Evolutionary conservation across 1,140 invertebrate genomes (phyloP).

Genomic region (Gonioctena quinquepunctata): DNA sequence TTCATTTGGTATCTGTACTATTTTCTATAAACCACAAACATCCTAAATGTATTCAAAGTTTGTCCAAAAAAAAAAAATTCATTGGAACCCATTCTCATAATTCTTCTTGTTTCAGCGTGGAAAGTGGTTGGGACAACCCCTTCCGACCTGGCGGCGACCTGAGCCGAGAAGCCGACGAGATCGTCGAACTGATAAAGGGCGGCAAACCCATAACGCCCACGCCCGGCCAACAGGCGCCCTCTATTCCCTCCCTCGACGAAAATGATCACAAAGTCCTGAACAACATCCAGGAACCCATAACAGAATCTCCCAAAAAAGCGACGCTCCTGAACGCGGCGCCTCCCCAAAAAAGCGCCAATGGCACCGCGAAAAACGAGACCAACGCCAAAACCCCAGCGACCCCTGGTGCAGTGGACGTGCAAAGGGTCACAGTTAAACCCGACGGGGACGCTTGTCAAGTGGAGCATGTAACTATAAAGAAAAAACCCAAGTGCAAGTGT

Average conservation of each 20-base stretch:
- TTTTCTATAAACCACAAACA: no score
- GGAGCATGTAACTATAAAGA: constrained; percentile 84
- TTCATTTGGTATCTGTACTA: no score
- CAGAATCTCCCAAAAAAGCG: constrained; percentile 44
- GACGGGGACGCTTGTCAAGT: constrained; percentile 76
- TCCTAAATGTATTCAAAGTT: no score
- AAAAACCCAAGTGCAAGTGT: constrained; percentile 89
- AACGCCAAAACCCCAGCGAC: constrained; percentile 45
- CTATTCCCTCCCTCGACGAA: constrained; percentile 38
- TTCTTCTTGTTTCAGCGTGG: constrained; percentile 71
- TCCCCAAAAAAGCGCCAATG: constrained; percentile 41
- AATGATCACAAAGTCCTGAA: constrained; percentile 35
- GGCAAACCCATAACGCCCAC: constrained; percentile 82
- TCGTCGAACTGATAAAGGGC: constrained; percentile 91
- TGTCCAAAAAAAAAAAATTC: no score
- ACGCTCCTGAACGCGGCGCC: constrained; percentile 37
- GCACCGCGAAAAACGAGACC: constrained; percentile 38
- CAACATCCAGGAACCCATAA: constrained; percentile 31
- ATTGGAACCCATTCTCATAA: background rate
- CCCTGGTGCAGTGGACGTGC: constrained; percentile 71
- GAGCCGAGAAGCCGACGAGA: constrained; percentile 92
- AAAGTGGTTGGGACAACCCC: constrained; percentile 95
- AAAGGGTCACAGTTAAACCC: constrained; percentile 69
- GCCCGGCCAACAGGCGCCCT: constrained; percentile 42
- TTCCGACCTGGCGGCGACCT: constrained; percentile 95